phyloP scores from a whole-genome alignment of 2,888 invertebrate species.

The Incurvaria masculella region DNA sequence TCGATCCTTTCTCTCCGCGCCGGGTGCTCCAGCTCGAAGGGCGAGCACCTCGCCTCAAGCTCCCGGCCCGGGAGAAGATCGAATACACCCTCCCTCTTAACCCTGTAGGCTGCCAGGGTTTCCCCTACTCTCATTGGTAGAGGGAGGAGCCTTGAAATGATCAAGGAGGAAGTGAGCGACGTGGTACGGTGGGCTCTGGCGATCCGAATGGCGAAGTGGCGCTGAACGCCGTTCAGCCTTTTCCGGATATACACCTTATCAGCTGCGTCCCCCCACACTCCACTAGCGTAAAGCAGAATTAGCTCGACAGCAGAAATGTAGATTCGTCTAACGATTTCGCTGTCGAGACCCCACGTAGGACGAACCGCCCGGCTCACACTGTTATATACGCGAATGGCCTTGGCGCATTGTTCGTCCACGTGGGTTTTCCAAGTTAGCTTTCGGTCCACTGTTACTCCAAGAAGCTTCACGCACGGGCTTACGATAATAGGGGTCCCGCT shows the following conservation, averaged over 20 bases:
- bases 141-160: too few species aligned
- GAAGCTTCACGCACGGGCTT: conserved; percentile 7
- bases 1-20: not conserved
- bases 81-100: not conserved
- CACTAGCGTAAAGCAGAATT: conserved; percentile 7
- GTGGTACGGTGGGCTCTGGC: too few species aligned
- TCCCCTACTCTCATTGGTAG: too few species aligned
- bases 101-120: too few species aligned
- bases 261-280: conserved; percentile 11
- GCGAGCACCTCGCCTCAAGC: not conserved
- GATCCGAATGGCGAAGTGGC: too few species aligned
- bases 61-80: not conserved
- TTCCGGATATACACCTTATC: too few species aligned
- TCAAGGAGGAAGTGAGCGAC: too few species aligned
- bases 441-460: conserved; percentile 12
- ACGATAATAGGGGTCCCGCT: conserved; percentile 4
- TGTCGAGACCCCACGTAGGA: conserved; percentile 5
- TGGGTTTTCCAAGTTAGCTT: conserved; percentile 6
- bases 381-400: conserved; percentile 1
- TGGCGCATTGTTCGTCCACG: not conserved
- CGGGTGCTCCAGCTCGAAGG: not conserved
- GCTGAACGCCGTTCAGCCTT: too few species aligned
- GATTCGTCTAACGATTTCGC: conserved; percentile 3
- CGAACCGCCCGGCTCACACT: conserved; percentile 3
- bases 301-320: conserved; percentile 9